phyloP scores from a whole-genome alignment of 2,888 invertebrate species.

The Erynnis tages region DNA sequence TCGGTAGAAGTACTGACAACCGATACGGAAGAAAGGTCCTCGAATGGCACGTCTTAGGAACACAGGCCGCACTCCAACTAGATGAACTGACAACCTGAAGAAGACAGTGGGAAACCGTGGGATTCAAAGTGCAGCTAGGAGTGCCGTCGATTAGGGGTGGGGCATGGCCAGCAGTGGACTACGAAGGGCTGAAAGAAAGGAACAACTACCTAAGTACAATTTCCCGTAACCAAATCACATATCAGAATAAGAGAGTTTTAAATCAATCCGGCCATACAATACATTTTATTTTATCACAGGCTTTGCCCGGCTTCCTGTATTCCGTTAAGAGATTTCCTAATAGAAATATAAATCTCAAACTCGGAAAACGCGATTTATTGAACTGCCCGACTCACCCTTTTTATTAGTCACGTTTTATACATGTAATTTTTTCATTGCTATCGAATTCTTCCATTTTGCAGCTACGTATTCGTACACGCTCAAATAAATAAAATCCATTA shows the following conservation, averaged over 20 bases:
- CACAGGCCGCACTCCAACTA: too few species aligned
- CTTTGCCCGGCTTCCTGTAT: conserved; percentile 34
- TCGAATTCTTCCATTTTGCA: conserved; percentile 10
- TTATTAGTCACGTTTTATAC: conserved; percentile 70
- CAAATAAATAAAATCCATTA: conserved; percentile 20
- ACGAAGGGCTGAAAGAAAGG: too few species aligned
- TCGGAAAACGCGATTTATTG: conserved; percentile 61
- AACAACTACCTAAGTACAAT: too few species aligned
- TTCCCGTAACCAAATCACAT: background rate
- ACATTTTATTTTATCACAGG: conserved; percentile 23
- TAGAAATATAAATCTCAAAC: conserved; percentile 71
- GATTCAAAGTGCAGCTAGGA: too few species aligned
- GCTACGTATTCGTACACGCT: background rate
- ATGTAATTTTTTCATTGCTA: conserved; percentile 51
- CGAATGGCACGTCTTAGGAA: too few species aligned
- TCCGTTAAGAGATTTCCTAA: conserved; percentile 49
- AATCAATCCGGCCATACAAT: conserved; percentile 21
- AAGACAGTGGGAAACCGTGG: too few species aligned
- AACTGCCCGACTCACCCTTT: conserved; percentile 56
- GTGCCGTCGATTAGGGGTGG: too few species aligned
- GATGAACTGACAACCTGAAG: too few species aligned
- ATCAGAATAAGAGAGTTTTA: conserved; percentile 7
- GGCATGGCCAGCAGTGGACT: too few species aligned
- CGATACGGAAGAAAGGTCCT: too few species aligned
- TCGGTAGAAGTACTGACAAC: too few species aligned